Conservation (phyloP, 2,113 vertebrate species). For the Alexandromys fortis region DNA sequence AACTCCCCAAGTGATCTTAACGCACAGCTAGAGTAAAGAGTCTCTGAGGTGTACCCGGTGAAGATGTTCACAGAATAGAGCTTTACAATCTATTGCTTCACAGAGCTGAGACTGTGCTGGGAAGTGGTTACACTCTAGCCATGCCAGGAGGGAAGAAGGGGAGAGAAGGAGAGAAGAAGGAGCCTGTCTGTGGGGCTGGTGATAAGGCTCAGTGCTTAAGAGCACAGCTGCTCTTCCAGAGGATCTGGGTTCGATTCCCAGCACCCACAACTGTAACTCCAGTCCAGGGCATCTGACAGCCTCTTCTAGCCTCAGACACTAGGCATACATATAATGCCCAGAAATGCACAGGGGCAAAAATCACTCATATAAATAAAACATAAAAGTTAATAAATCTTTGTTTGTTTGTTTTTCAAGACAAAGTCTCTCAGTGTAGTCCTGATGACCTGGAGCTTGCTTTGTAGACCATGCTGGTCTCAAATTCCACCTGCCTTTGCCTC, state of each 20-base stretch:
- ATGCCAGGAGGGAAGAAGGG: background rate
- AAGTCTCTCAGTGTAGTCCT: background rate
- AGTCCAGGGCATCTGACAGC: background rate
- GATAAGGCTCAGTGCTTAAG: background rate
- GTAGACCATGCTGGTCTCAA: background rate
- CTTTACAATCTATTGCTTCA: background rate
- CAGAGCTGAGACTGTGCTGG: background rate
- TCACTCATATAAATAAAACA: background rate
- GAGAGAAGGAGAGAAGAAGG: background rate
- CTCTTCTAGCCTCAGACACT: background rate
- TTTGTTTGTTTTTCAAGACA: background rate
- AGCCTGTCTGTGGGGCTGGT: background rate
- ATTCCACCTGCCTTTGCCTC: background rate
- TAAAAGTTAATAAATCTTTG: background rate
- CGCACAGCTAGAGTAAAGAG: background rate
- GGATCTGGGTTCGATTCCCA: background rate
- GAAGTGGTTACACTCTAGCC: background rate
- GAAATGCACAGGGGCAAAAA: background rate
- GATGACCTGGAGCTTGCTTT: background rate
- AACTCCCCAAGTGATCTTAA: conserved; percentile 15
- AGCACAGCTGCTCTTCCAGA: background rate
- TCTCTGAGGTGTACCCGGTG: background rate
- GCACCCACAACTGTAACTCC: background rate
- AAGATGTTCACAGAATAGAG: background rate
- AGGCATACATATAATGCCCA: background rate